Evolutionary conservation across 2,888 invertebrate species (phyloP).

Genomic region (Drosophila bunnanda): DNA sequence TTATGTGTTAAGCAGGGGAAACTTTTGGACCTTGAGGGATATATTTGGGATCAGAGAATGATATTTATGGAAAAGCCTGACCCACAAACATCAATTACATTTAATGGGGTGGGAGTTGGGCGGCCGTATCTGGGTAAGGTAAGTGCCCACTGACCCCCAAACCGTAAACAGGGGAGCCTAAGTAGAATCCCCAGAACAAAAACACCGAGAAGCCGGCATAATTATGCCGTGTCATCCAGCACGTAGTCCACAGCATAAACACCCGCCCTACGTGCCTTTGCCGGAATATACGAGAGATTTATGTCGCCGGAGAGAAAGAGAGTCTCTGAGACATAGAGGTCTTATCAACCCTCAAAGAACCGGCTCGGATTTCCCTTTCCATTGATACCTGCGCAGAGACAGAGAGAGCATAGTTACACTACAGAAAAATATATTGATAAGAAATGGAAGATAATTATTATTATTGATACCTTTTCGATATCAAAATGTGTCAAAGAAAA

Average conservation of each 20-base stretch:
- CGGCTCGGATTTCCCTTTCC: constrained; percentile 51
- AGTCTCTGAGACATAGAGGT: constrained; percentile 4
- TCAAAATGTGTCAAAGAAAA: too few relatives aligned
- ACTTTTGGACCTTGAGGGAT: constrained; percentile 19
- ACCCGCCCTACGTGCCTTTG: constrained; percentile 62
- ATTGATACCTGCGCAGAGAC: constrained; percentile 65
- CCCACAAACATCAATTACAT: constrained; percentile 36
- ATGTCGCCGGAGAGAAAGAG: constrained; percentile 7
- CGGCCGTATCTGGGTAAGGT: constrained; percentile 40
- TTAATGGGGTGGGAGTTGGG: constrained; percentile 4
- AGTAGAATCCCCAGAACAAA: constrained; percentile 18
- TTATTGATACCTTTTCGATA: background rate
- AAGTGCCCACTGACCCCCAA: constrained; percentile 60
- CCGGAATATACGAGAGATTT: constrained; percentile 23
- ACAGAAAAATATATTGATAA: constrained; percentile 5
- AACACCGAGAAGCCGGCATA: constrained; percentile 18
- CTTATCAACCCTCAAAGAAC: constrained; percentile 60
- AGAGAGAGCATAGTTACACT: background rate
- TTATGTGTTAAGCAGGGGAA: constrained; percentile 42
- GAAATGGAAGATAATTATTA: too few relatives aligned
- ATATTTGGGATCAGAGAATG: background rate
- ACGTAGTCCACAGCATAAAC: constrained; percentile 61
- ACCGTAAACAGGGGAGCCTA: constrained; percentile 44
- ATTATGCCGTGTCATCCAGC: constrained; percentile 68
- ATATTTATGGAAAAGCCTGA: constrained; percentile 29